Evolutionary conservation across 2,888 invertebrate species (phyloP).

Genomic region (Oxytorus armatus): DNA sequence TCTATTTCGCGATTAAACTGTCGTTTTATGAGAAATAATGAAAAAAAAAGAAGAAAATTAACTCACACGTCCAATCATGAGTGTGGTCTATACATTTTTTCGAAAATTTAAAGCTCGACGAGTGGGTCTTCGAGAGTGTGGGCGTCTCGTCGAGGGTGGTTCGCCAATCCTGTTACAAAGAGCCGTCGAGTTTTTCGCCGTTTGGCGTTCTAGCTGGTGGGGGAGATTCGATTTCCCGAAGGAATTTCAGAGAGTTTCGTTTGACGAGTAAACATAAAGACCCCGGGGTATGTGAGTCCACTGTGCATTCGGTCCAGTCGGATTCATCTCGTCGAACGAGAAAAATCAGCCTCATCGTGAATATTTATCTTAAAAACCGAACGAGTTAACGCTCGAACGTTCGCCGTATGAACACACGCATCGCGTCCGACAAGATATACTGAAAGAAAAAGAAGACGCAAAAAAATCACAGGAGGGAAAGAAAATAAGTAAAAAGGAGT

Average conservation of each 20-base stretch:
- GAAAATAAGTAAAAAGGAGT: conserved; percentile 5
- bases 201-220: conserved; percentile 65
- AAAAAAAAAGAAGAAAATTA: background rate
- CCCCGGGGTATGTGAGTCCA: conserved; percentile 23
- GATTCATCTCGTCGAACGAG: conserved; percentile 43
- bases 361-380: background rate
- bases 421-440: background rate
- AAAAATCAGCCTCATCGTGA: conserved; percentile 28
- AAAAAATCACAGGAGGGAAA: background rate
- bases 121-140: conserved; percentile 44
- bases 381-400: conserved; percentile 17
- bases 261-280: conserved; percentile 19
- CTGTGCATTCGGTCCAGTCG: conserved; percentile 56
- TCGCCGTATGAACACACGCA: conserved; percentile 5
- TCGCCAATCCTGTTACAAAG: conserved; percentile 68
- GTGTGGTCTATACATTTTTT: conserved; percentile 41
- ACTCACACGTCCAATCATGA: conserved; percentile 17
- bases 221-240: conserved; percentile 75
- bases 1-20: no score
- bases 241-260: conserved; percentile 76
- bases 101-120: conserved; percentile 21
- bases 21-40: no score
- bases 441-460: background rate
- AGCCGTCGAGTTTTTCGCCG: conserved; percentile 52
- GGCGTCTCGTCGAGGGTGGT: conserved; percentile 65